Conservation (phyloP, 1,140 invertebrate genomes). For the Pachypsylla venusta region DNA sequence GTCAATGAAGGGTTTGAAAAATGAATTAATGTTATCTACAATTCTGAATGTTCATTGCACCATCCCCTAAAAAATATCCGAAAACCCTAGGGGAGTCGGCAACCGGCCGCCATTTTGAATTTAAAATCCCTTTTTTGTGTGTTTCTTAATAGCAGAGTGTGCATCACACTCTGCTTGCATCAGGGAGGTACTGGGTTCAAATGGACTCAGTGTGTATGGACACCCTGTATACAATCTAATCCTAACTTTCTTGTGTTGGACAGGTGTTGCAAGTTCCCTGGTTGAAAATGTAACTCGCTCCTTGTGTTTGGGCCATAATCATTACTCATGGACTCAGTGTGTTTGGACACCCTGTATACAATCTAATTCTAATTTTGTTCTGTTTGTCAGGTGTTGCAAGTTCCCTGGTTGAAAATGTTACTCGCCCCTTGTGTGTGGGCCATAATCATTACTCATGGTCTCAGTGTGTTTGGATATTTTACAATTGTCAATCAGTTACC, state of each 20-base stretch:
- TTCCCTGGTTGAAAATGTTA: slow-evolving; percentile 68
- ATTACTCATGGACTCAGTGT: slow-evolving; percentile 80
- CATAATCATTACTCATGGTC: slow-evolving; percentile 74
- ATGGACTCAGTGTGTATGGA: no score
- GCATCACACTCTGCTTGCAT: no score
- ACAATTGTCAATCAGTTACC: slow-evolving; percentile 86
- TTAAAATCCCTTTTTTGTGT: no score
- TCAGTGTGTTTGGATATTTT: slow-evolving; percentile 90
- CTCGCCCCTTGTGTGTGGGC: slow-evolving; percentile 79
- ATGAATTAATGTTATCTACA: no score
- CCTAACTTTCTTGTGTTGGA: slow-evolving; percentile 7
- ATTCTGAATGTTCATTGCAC: no score
- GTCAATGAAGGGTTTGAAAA: no score
- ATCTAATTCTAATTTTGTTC: slow-evolving; percentile 8
- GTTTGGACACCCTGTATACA: slow-evolving; percentile 50
- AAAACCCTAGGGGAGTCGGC: no score
- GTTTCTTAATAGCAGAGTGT: no score
- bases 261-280: slow-evolving; percentile 60
- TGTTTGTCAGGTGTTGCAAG: slow-evolving; percentile 38
- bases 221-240: no score
- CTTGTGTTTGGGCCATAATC: slow-evolving; percentile 83
- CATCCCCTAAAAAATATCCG: no score
- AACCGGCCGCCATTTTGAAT: no score
- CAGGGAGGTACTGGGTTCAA: no score
- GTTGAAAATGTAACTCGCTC: slow-evolving; percentile 56